phyloP scores from a whole-genome alignment of 2,888 invertebrate species.

The Conops quadrifasciatus region DNA sequence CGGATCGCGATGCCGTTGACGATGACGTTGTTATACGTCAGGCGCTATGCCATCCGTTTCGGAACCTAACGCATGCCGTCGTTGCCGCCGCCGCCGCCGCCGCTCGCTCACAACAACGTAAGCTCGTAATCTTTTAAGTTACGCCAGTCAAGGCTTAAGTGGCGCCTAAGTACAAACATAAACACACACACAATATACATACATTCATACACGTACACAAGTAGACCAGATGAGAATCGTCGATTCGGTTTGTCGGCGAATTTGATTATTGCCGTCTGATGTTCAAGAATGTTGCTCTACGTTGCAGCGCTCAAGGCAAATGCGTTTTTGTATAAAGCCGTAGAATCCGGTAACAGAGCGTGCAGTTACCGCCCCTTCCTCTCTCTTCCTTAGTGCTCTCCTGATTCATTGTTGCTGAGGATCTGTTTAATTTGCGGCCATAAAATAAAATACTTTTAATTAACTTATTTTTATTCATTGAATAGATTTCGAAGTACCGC shows the following conservation, averaged over 20 bases:
- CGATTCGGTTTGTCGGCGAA: no score
- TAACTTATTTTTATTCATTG: slow-evolving; percentile 7
- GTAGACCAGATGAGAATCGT: neutral
- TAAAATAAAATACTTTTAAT: slow-evolving; percentile 2
- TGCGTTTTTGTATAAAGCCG: no score
- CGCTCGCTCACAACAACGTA: slow-evolving; percentile 20
- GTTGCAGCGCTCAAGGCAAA: no score
- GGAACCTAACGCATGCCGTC: neutral
- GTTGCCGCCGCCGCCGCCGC: slow-evolving; percentile 28
- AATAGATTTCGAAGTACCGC: no score
- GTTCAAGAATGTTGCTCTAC: no score
- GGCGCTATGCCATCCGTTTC: slow-evolving; percentile 10
- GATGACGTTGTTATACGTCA: no score
- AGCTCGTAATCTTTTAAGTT: slow-evolving; percentile 50
- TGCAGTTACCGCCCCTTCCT: no score
- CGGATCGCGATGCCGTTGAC: slow-evolving; percentile 51
- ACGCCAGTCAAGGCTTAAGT: slow-evolving; percentile 61
- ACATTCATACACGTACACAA: neutral
- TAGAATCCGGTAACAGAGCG: no score
- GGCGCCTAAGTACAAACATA: slow-evolving; percentile 53
- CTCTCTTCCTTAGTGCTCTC: no score
- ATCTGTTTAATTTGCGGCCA: neutral
- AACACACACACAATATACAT: neutral
- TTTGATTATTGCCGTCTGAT: no score
- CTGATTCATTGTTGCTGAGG: no score